Base-by-base conservation (phyloP, 2,888 invertebrate species). In the Crematogaster levior region DNA sequence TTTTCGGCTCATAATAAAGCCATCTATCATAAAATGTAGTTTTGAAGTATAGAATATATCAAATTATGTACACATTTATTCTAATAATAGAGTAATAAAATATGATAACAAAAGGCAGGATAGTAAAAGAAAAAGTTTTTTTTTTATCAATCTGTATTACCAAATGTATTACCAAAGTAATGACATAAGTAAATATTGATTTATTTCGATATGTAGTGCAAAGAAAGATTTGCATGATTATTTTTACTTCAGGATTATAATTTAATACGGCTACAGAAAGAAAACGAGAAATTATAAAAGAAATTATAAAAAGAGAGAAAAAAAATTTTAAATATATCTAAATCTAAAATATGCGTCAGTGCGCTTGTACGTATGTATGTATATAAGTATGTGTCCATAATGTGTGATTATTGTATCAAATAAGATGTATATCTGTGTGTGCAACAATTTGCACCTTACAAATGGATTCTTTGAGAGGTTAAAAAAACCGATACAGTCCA, bases 371-470 rank as follows among this genome's bases (percentile, higher is more conserved):
- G 84, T 80, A 70, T 85, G 81, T 63, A 58, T 84, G 58, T 73
- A 82, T 85, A 77, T 88, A 70, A 83, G 66, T 66, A 82, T 81
- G 48, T 53, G 58, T 48, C 43, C 53, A 46, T 58, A 82, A 68
- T 72, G 24, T 70, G 58, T 58, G 30, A 74, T 61, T 46, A 37
- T 68, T 51, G 30, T 15, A 27, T 79, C 43, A 70, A 60, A 46
- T 37, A 53, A 72, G 53, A 56, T 84, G 34, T 80, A 79, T 81
- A 88, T 74, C 83, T 83, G n/a, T n/a, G 4, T 34, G 37, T 74
- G 85, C 58, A 86, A 83, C 51, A 73, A 81, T 65, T 80, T 37
- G 46, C 66, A 70, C 68, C 83, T 82, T 88, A 65, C 86, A 81
- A 53, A 72, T 53, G 75, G 68, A 83, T 53, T 72, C 72, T 70